These are phyloP conservation scores for Apomyelois bistriatella DNA, from an alignment of 2,888 invertebrate genomes.

Conservation along the genomic window DNA sequence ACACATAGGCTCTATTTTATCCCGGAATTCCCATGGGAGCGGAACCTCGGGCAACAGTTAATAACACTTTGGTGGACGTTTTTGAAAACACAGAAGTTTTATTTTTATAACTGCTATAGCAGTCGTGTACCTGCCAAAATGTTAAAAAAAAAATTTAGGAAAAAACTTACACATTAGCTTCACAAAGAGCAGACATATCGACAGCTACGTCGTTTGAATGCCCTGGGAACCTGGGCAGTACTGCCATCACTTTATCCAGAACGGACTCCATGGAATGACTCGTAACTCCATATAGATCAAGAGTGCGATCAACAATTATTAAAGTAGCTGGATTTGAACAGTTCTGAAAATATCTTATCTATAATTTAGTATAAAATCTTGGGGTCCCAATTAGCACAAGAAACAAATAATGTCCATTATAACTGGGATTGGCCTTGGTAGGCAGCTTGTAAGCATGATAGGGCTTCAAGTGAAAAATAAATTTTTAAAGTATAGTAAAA, in stretches of 20 bases:
- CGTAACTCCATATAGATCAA: slow-evolving; percentile 82
- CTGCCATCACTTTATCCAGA: slow-evolving; percentile 80
- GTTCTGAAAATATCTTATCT: slow-evolving; percentile 45
- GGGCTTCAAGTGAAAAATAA: no score
- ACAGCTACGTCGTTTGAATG: slow-evolving; percentile 83
- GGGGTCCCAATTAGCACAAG: no score
- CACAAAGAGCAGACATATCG: slow-evolving; percentile 82
- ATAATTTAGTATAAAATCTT: background rate
- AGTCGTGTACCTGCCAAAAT: no score
- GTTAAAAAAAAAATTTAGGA: background rate
- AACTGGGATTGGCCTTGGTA: no score
- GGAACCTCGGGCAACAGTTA: no score
- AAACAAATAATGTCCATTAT: no score
- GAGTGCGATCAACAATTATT: slow-evolving; percentile 82
- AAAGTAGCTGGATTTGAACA: slow-evolving; percentile 72
- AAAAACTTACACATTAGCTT: slow-evolving; percentile 63
- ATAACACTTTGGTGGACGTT: no score
- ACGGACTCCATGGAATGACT: slow-evolving; percentile 82
- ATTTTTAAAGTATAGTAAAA: no score
- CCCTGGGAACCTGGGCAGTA: slow-evolving; percentile 81
- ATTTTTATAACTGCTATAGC: background rate
- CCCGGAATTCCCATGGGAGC: no score
- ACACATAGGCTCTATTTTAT: no score
- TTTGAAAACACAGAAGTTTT: no score
- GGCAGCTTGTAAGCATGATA: no score